Base-by-base conservation (phyloP, 2,797 vertebrate species). In the Hydrolagus colliei region DNA sequence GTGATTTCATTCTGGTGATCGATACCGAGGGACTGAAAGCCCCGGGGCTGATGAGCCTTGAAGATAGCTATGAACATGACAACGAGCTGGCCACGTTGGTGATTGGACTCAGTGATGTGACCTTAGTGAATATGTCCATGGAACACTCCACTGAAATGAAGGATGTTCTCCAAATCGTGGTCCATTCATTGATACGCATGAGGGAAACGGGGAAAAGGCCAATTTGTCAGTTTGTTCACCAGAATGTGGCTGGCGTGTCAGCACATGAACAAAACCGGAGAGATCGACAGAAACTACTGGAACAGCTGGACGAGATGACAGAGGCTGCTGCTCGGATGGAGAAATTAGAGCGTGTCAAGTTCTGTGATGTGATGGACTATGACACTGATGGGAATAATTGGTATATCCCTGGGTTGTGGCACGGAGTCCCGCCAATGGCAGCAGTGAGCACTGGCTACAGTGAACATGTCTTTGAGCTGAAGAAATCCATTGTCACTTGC, bases 1-100 rank as follows among this genome's bases (percentile, higher is more conserved):
- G 92, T 63, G 91, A 94, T 74, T 92, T 92, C 22, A 88, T 94
- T 73, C 68, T 94, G 86, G 87, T 27, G 27, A 27, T 27, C 27
- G 27, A 27, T 27, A 27, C 27, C 27, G 27, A 27, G 27, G 27
- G 27, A 27, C 27, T 27, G 27, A 27, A 27, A 27, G 27, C 27
- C 27, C 27, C 27, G 1, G 27, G 1, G 27, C 0, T 27, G 27
- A 27, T 27, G 27, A 27, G 27, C 27, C 27, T 27, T 27, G 27
- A 27, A 27, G 27, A 27, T 1, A 27, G 27, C 27, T 27, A 27
- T 27, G 27, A 27, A 1, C 27, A 27, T 1, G 27, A 27, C 91
- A n/a, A 92, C 94, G 6, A 92, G 94, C 87, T 92, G 92, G 0
- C 91, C 27, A 86, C 85, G 11, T 86, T 86, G n/a, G 85, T 86